Evolutionary conservation across 1,140 invertebrate species (phyloP).

Genomic region (Homalodisca vitripennis): DNA sequence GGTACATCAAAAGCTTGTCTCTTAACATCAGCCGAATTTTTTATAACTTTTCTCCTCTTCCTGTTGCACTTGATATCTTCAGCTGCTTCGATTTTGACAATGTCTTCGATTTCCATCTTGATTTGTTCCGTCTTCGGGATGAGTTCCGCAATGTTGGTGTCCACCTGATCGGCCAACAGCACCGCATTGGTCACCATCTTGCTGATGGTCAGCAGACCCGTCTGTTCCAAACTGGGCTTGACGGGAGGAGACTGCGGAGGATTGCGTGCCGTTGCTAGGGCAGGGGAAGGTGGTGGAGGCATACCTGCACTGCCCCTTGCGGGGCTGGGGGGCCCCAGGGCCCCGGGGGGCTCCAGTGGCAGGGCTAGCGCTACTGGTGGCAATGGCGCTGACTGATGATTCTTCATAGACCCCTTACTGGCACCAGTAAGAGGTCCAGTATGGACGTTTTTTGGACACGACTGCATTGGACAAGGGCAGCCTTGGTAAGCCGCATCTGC

Average conservation of each 20-base stretch:
- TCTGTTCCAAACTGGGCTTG: constrained; percentile 13
- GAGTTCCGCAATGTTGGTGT: constrained; percentile 26
- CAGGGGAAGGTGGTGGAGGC: constrained; percentile 42
- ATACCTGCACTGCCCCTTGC: constrained; percentile 38
- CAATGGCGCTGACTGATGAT: constrained; percentile 45
- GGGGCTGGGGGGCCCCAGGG: constrained; percentile 47
- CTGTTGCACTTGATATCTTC: constrained; percentile 45
- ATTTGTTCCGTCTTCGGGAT: constrained; percentile 45
- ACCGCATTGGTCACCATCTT: constrained; percentile 47
- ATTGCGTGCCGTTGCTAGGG: constrained; percentile 41
- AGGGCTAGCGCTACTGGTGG: constrained; percentile 62
- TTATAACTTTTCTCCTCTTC: constrained; percentile 44
- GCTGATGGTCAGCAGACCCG: constrained; percentile 40
- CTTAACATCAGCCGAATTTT: constrained; percentile 35
- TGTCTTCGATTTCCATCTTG: constrained; percentile 43
- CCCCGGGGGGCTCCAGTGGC: constrained; percentile 59
- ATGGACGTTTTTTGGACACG: constrained; percentile 96
- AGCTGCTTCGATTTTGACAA: constrained; percentile 46
- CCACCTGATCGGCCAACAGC: constrained; percentile 48
- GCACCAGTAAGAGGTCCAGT: constrained; percentile 94
- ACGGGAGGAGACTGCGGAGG: constrained; percentile 33
- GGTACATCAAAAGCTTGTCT: constrained; percentile 26
- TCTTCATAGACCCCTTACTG: constrained; percentile 61
- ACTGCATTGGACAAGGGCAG: constrained; percentile 83
- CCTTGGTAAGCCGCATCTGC: constrained; percentile 60